These are phyloP conservation scores for Eledona agricola DNA, from an alignment of 2,888 invertebrate genomes.

Conservation along the genomic window DNA sequence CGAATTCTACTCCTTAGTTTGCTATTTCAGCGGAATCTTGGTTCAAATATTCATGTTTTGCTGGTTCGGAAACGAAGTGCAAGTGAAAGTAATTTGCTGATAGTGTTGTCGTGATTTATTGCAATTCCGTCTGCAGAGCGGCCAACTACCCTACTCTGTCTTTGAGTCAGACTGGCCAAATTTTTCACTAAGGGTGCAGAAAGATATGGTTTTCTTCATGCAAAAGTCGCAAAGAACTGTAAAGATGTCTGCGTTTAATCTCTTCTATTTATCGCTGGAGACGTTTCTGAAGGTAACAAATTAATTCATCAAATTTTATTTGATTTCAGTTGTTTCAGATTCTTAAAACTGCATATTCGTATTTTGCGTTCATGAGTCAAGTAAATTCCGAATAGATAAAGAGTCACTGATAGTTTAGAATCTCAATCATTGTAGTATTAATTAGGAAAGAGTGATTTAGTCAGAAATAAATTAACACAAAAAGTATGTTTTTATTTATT, in stretches of 20 bases:
- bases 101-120: background rate
- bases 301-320: no score
- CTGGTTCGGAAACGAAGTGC: slow-evolving; percentile 11
- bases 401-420: no score
- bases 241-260: slow-evolving; percentile 9
- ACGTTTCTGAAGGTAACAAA: slow-evolving; percentile 14
- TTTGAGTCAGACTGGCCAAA: slow-evolving; percentile 15
- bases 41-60: slow-evolving; percentile 12
- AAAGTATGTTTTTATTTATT: no score
- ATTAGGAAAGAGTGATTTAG: no score
- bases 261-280: slow-evolving; percentile 11
- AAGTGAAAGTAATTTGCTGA: slow-evolving; percentile 15
- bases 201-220: slow-evolving; percentile 7
- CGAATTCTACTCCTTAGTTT: background rate
- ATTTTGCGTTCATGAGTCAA: slow-evolving; percentile 14
- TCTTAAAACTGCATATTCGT: slow-evolving; percentile 15
- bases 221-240: slow-evolving; percentile 2
- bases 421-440: no score
- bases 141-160: slow-evolving; percentile 1
- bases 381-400: slow-evolving; percentile 1
- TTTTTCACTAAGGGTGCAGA: slow-evolving; percentile 1
- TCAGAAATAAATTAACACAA: no score
- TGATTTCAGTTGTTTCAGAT: no score
- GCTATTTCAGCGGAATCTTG: background rate
- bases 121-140: slow-evolving; percentile 13